Evolutionary conservation across 2,113 vertebrate species (phyloP), one percentile per base, ranked within the genome.

Genomic region (Xyrauchen texanus): DNA sequence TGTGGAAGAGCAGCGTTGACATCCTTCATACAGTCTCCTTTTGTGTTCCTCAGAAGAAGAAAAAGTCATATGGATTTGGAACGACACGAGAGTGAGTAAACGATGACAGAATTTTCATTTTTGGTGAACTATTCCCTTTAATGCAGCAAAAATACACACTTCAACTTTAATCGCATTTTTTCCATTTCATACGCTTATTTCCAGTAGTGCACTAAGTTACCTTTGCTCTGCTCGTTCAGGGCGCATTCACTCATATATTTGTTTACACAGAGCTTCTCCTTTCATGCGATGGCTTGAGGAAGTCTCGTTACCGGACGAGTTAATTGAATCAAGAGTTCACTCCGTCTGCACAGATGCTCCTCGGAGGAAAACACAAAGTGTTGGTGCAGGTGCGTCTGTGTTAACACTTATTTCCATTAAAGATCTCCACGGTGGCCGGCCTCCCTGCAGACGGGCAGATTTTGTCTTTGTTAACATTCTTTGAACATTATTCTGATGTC

Each of bases 291-390:
- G 89, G 89, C 12, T 86, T 92, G 87, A 91, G 91, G 81, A 85
- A 91, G 88, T 34, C 88, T 90, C 91, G 91, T 92, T 92, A 91
- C 90, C 86, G 85, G 85, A 88, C 83, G 87, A 92, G 91, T 93
- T 93, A 94, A 93, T 93, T 93, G 91, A 93, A 92, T 93, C 84
- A 83, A 34, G 83, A 84, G 85, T 89, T 85, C 83, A 82, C 82
- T 82, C 75, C 84, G 81, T 86, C 83, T 76, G 83, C 90, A 89
- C 88, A 89, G 88, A 91, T 88, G 88, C 88, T 88, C 88, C 86
- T 85, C 65, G 84, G 81, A 83, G 49, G 21, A 77, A 80, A 86
- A 84, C 85, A 90, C 86, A 92, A 90, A 90, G 90, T 89, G 81
- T 88, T 84, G 85, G 87, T 89, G 87, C 89, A 90, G 90, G 91